phyloP scores from a whole-genome alignment of 35 echinoderm and acorn worm species.

The Ptychodera flava region DNA sequence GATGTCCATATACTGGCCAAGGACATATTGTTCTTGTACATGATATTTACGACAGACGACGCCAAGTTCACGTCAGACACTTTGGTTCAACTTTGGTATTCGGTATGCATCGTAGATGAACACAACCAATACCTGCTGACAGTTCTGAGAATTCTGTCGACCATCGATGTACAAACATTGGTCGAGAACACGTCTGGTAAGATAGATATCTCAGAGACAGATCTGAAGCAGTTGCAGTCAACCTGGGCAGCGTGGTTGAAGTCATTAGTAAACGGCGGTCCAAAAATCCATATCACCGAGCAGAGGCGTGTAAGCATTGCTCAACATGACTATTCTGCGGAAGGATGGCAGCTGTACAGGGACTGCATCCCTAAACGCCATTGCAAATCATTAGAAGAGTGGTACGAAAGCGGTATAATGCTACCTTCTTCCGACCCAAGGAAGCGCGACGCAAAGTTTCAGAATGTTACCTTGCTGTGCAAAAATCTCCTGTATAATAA shows the following conservation, averaged over 20 bases:
- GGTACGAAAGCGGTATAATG: neutral
- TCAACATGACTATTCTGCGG: neutral
- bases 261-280: neutral
- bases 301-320: neutral
- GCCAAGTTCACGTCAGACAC: neutral
- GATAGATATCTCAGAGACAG: neutral
- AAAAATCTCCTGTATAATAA: too few species aligned
- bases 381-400: neutral
- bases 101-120: neutral
- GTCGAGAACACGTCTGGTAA: neutral
- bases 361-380: neutral
- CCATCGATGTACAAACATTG: neutral
- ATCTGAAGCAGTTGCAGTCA: neutral
- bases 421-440: neutral
- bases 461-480: neutral
- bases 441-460: neutral
- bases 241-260: neutral
- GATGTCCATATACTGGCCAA: constrained; percentile 44
- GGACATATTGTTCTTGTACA: constrained; percentile 58
- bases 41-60: constrained; percentile 12
- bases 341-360: neutral
- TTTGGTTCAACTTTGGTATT: neutral
- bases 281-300: neutral
- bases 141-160: neutral
- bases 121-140: neutral